Base-by-base conservation (phyloP, 2,797 vertebrate species). In the Pampus argenteus region DNA sequence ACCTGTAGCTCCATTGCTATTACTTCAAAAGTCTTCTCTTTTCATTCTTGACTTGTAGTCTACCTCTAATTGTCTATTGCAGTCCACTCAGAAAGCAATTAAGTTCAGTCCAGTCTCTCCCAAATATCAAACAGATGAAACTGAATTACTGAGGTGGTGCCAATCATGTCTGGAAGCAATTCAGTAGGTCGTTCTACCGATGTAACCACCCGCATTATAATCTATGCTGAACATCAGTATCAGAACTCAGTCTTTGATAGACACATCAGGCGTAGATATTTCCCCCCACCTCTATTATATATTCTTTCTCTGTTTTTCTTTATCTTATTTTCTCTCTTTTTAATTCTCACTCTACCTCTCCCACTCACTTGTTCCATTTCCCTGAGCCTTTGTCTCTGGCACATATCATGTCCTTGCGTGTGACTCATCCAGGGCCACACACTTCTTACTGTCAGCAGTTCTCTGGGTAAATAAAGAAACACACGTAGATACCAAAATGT, bases 381-480 rank as follows among this genome's bases (percentile, higher is more conserved):
- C 4, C 14, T 49, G n/a, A 63, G 60, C 45, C 23, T 58, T 42
- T 48, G 61, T 76, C 58, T 66, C 67, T 78, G 67, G 49, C 79
- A 74, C 61, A 72, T 73, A 51, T 63, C 71, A 78, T 57, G 58
- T 68, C 71, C 52, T 68, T 66, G 26, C 29, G 6, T 71, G 66
- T 89, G 85, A 87, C 71, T 86, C 80, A 74, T 74, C 67, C 58
- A 47, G 62, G 56, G 59, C 66, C 47, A 34, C 22, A 2, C 54
- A 78, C 51, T 71, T 81, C 48, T 42, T 70, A 13, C 66, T 57
- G 71, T 86, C 83, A 90, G 84, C 78, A 76, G 51, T 79, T 88
- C 71, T 67, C 15, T 8, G 69, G 48, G 52, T 89, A 88, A 82
- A 84, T 86, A 83, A 79, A 72, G 60, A 71, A 79, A 72, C 78